phyloP scores from a whole-genome alignment of 2,113 vertebrate genomes.

The Morphnarchus princeps region DNA sequence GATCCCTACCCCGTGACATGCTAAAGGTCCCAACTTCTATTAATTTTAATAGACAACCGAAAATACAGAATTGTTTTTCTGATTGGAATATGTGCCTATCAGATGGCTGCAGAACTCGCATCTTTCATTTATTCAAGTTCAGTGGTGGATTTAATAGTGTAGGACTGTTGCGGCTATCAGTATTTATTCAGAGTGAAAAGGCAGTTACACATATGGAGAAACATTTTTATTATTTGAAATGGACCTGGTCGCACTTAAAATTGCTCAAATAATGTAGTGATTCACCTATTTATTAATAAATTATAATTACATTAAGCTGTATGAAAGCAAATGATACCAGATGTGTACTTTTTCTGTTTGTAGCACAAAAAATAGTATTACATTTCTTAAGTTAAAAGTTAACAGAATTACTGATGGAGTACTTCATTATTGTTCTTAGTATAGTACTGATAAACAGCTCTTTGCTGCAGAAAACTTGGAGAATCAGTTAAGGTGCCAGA shows the following conservation, averaged over 20 bases:
- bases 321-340: not conserved
- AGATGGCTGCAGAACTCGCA: not conserved
- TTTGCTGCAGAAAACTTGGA: rapidly evolving
- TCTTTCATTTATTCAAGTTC: not conserved
- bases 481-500: not conserved
- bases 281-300: not conserved
- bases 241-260: not conserved
- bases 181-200: not conserved
- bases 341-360: not conserved
- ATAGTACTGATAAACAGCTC: not conserved
- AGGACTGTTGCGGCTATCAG: not conserved
- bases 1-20: not conserved
- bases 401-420: not conserved
- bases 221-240: not conserved
- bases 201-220: not conserved
- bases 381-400: not conserved
- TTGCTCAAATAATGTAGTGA: not conserved
- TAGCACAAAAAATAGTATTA: not conserved
- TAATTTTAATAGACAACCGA: not conserved
- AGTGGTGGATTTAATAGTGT: not conserved
- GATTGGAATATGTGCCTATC: not conserved
- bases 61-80: not conserved
- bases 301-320: not conserved
- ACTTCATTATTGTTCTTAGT: not conserved
- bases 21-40: not conserved